These are phyloP conservation scores for Oostethus manadensis DNA, from an alignment of 2,113 vertebrate genomes.

Conservation along the genomic window DNA sequence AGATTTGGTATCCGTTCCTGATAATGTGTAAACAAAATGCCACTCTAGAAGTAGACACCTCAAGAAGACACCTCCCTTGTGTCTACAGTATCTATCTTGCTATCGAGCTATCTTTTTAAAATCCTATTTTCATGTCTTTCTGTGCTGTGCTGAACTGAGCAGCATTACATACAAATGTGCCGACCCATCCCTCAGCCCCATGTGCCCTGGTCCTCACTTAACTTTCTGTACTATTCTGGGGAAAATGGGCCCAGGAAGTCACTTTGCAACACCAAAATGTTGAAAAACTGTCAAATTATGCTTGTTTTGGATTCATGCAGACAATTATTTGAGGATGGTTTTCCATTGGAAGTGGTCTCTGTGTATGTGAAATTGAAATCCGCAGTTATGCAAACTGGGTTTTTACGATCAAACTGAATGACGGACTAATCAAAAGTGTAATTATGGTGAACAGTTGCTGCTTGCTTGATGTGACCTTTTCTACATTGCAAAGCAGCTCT, in stretches of 20 bases:
- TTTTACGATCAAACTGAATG: slow-evolving; percentile 56
- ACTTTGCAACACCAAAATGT: slow-evolving; percentile 45
- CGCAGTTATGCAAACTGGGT: slow-evolving; percentile 29
- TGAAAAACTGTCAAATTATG: slow-evolving; percentile 56
- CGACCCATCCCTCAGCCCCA: slow-evolving; percentile 1
- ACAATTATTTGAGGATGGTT: slow-evolving; percentile 60
- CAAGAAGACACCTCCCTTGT: no score
- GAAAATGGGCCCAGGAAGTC: slow-evolving; percentile 51
- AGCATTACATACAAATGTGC: neutral
- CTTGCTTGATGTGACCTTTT: slow-evolving; percentile 21
- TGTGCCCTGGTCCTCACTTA: slow-evolving; percentile 44
- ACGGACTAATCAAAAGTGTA: slow-evolving; percentile 49
- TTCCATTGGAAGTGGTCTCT: slow-evolving; percentile 57
- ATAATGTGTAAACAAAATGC: no score
- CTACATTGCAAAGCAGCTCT: slow-evolving; percentile 11
- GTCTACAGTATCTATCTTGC: no score
- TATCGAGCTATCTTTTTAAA: no score
- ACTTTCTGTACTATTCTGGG: slow-evolving; percentile 23
- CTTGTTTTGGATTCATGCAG: slow-evolving; percentile 57
- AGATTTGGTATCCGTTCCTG: no score
- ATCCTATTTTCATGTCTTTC: neutral
- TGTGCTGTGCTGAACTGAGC: neutral
- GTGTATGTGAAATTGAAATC: slow-evolving; percentile 48
- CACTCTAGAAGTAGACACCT: no score
- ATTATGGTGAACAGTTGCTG: slow-evolving; percentile 45